Evolutionary conservation across 2,113 vertebrate species (phyloP).

Genomic region (Speoplatyrhinus poulsoni): DNA sequence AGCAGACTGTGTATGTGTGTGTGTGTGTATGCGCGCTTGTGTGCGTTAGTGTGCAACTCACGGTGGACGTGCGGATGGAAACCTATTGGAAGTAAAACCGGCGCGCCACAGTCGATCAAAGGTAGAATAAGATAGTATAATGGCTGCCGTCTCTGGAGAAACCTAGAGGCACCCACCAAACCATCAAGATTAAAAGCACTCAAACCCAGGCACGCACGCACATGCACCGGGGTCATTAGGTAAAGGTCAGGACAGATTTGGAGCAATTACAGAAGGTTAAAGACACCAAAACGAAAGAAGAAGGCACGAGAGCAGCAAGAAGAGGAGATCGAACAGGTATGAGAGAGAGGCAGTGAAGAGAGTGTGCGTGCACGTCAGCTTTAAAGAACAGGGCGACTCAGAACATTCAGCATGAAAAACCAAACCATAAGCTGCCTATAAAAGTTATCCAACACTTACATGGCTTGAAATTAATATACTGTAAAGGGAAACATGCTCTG

Average conservation of each 20-base stretch:
- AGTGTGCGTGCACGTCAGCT: background rate
- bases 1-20: background rate
- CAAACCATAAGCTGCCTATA: no score
- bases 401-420: no score
- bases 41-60: background rate
- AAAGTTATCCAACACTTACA: no score
- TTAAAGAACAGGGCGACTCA: background rate
- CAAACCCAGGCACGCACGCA: background rate
- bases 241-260: conserved; percentile 22
- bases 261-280: conserved; percentile 29
- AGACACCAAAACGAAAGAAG: conserved; percentile 5
- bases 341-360: background rate
- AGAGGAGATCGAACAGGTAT: background rate
- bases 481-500: background rate
- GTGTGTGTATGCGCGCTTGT: background rate
- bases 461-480: background rate
- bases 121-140: conserved; percentile 18
- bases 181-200: conserved; percentile 23
- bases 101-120: conserved; percentile 3
- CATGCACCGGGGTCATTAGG: conserved; percentile 3
- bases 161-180: background rate
- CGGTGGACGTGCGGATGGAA: conserved; percentile 16
- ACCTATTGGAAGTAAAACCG: conserved; percentile 11
- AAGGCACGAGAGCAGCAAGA: background rate
- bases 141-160: conserved; percentile 3